Conservation (phyloP, 2,888 invertebrate species). For the Liopterus haemorrhoidalis region DNA sequence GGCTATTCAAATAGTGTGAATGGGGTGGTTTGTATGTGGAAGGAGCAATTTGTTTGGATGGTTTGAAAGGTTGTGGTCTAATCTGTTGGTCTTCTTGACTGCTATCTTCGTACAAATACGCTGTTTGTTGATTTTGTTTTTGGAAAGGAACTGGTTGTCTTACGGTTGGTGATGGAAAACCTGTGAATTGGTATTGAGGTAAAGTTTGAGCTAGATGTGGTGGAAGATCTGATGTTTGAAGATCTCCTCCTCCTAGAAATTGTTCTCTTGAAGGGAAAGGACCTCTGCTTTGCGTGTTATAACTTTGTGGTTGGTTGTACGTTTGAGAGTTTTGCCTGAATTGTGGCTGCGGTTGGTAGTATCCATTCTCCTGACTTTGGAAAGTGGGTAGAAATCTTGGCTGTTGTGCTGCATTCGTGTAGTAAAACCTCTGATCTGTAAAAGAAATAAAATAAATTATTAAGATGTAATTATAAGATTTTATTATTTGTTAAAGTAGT, state of each 20-base stretch:
- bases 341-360: slow-evolving; percentile 36
- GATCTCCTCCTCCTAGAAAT: slow-evolving; percentile 34
- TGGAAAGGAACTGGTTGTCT: slow-evolving; percentile 51
- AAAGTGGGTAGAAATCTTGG: slow-evolving; percentile 38
- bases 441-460: too few species aligned
- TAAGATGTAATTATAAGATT: too few species aligned
- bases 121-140: slow-evolving; percentile 49
- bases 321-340: slow-evolving; percentile 37
- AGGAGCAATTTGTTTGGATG: slow-evolving; percentile 13
- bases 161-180: slow-evolving; percentile 19
- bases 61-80: slow-evolving; percentile 15
- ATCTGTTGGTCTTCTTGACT: slow-evolving; percentile 27
- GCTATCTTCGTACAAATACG: slow-evolving; percentile 47
- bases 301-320: slow-evolving; percentile 32
- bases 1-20: slow-evolving; percentile 51
- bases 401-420: slow-evolving; percentile 38
- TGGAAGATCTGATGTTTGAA: slow-evolving; percentile 45
- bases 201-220: slow-evolving; percentile 43
- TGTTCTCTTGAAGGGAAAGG: slow-evolving; percentile 3
- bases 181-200: slow-evolving; percentile 41
- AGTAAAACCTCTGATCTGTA: slow-evolving; percentile 45
- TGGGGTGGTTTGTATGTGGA: slow-evolving; percentile 52
- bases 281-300: slow-evolving; percentile 24
- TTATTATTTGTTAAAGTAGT: too few species aligned
- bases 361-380: slow-evolving; percentile 32